Evolutionary conservation across 92 coral and sea anemone genomes (phyloP), one percentile per base, ranked within the genome.

Genomic region (Montipora capitata): DNA sequence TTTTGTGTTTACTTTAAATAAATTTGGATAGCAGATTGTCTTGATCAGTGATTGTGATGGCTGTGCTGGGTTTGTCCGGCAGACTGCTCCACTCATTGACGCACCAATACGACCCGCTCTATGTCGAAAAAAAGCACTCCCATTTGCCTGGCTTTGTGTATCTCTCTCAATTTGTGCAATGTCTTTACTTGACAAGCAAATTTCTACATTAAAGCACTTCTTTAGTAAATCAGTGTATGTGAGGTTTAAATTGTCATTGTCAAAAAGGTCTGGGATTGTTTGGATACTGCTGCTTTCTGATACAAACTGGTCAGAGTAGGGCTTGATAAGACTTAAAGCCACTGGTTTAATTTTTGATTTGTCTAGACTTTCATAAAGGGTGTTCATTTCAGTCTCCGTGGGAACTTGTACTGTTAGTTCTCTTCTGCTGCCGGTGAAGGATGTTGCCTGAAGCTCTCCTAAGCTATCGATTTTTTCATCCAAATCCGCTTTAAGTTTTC

Each of bases 1-100:
- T 18, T 69, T 62, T 86, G 68, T 77, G 64, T 66, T 52, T 10
- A 74, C 42, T 88, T 80, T 68, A 63, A 83, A 88, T 73, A 81
- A 83, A 65, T 72, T 8, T 58, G 88, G 82, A 40, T 87, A 70
- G 74, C 91, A 87, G 48, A 79, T 20, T 57, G 80, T 38, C 9
- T 79, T 79, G 35, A 87, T 81, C 80, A 79, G 87, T 69, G 87
- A 68, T 73, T 85, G 90, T 49, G 90, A 85, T 65, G 90, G 84
- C 77, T 85, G 90, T 39, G 84, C 70, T 6, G 78, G 90, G 77
- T 76, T 77, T 76, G 84, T 70, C 10, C 68, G 83, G 89, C 89
- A 85, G 48, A 49, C 83, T 85, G 83, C 89, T 85, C 76, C 82
- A 76, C 84, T 77, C 70, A 76, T 17, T 7, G 90, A 77, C 7